Percentiles rank a stretch among this genome's conserved stretches.
Conservation (phyloP, 1,140 invertebrate species). For the Drosophila parabipectinata region DNA sequence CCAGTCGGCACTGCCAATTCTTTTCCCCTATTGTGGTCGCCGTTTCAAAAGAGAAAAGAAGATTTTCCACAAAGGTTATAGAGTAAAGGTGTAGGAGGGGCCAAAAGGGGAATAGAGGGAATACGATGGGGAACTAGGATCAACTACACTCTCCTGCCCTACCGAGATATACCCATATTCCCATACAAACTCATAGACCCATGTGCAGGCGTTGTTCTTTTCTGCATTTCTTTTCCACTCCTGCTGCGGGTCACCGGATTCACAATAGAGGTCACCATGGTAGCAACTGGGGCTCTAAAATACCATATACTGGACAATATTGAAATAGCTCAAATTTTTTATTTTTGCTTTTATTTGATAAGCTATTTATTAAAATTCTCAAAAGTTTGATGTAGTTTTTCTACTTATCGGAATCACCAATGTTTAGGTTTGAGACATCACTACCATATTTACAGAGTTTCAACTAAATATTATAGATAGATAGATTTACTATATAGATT, state of each 20-base stretch:
- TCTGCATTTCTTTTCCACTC: background rate
- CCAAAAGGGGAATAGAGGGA: background rate
- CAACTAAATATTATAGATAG: too few species aligned
- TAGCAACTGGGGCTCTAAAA: background rate
- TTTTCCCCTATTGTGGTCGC: conserved; percentile 32
- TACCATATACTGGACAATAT: too few species aligned
- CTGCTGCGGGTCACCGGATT: conserved; percentile 15
- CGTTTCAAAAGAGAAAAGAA: background rate
- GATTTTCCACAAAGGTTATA: background rate
- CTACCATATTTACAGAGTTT: too few species aligned
- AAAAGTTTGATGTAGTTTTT: too few species aligned
- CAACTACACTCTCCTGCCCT: background rate
- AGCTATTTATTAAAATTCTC: too few species aligned
- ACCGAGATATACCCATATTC: background rate
- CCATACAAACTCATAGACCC: background rate
- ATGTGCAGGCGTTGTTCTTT: conserved; percentile 3
- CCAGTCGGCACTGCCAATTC: background rate
- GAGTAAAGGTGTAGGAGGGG: background rate
- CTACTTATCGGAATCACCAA: too few species aligned
- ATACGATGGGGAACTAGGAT: background rate
- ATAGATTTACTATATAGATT: too few species aligned
- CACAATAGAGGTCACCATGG: conserved; percentile 3
- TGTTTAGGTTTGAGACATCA: too few species aligned
- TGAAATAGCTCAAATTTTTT: too few species aligned
- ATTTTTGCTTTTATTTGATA: too few species aligned